Evolutionary conservation across 2,888 invertebrate genomes (phyloP).

Genomic region (Theretra japonica): DNA sequence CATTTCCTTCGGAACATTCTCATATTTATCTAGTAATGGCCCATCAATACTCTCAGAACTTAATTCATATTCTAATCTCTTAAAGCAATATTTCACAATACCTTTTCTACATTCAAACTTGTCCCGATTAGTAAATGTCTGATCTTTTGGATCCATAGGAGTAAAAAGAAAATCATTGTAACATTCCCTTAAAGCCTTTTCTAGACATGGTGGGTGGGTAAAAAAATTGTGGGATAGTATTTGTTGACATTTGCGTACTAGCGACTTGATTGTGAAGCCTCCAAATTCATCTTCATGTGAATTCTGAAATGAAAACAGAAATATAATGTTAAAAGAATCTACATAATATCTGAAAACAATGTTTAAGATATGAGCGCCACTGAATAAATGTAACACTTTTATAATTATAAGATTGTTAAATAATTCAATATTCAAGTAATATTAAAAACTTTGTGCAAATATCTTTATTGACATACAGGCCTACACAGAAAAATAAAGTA

Average conservation of each 20-base stretch:
- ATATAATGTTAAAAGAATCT: neutral
- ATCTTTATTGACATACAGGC: too few relatives aligned
- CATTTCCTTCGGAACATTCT: constrained; percentile 68
- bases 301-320: constrained; percentile 66
- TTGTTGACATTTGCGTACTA: constrained; percentile 70
- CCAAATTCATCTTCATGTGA: constrained; percentile 67
- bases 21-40: constrained; percentile 63
- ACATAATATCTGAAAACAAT: neutral
- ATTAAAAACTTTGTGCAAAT: too few relatives aligned
- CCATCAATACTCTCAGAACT: constrained; percentile 63
- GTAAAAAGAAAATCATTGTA: constrained; percentile 69
- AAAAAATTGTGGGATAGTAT: constrained; percentile 66
- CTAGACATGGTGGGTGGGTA: constrained; percentile 70
- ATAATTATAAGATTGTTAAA: too few relatives aligned
- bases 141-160: constrained; percentile 63
- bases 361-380: neutral
- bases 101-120: constrained; percentile 65
- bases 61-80: constrained; percentile 71
- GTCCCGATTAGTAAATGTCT: constrained; percentile 67
- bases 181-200: constrained; percentile 60
- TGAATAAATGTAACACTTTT: neutral
- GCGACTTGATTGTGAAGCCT: constrained; percentile 54
- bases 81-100: constrained; percentile 72
- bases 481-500: too few relatives aligned
- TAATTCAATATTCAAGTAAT: too few relatives aligned